phyloP scores from a whole-genome alignment of 2,888 invertebrate species.

The Anoncus sp. region DNA sequence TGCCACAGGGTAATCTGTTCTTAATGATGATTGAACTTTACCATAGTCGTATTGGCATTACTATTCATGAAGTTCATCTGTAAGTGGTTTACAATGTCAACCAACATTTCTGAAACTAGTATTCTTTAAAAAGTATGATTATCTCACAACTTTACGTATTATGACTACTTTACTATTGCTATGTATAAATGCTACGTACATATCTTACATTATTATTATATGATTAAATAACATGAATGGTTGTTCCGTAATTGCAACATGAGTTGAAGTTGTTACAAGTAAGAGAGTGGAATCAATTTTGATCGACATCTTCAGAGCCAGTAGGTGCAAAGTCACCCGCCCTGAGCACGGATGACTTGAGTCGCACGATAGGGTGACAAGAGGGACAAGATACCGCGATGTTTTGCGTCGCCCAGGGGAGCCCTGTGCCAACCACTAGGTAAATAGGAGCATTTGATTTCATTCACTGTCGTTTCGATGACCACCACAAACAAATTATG shows the following conservation, averaged over 20 bases:
- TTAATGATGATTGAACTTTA: no score
- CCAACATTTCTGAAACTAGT: neutral
- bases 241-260: neutral
- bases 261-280: neutral
- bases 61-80: no score
- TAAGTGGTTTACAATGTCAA: neutral
- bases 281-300: slow-evolving; percentile 50
- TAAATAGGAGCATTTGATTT: slow-evolving; percentile 56
- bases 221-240: neutral
- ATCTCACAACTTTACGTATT: no score
- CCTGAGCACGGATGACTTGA: slow-evolving; percentile 86
- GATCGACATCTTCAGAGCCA: slow-evolving; percentile 81
- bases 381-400: slow-evolving; percentile 85
- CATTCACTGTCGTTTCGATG: slow-evolving; percentile 32
- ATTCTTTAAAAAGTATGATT: no score
- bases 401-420: slow-evolving; percentile 89
- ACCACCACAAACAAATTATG: neutral
- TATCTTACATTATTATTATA: neutral
- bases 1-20: no score
- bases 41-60: no score
- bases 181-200: no score
- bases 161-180: no score
- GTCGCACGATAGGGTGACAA: slow-evolving; percentile 85
- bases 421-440: slow-evolving; percentile 81
- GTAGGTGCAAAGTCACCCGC: slow-evolving; percentile 86